A percentile compares a stretch with the other conserved stretches of the same genome.
These are phyloP conservation scores for Catharus minimus DNA, from an alignment of 2,113 vertebrate genomes.

Conservation along the genomic window DNA sequence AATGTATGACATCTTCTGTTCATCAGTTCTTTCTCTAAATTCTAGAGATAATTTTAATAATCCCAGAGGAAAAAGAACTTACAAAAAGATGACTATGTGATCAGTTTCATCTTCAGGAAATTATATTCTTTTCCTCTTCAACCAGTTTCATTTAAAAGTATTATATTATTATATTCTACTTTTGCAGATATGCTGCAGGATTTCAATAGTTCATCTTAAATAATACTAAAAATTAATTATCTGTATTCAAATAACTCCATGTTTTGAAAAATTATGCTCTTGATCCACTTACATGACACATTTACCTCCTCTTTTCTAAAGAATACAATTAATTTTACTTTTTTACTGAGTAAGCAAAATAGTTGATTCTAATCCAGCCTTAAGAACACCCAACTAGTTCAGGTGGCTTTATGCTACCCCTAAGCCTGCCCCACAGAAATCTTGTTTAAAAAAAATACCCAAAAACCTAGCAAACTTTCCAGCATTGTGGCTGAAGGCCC, in stretches of 20 bases:
- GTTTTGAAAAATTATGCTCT: not conserved
- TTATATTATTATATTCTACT: not conserved
- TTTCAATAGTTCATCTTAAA: not conserved
- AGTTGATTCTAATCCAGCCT: not conserved
- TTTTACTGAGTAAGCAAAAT: constrained; percentile 52
- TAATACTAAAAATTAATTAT: not conserved
- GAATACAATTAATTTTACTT: constrained; percentile 41
- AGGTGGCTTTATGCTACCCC: not conserved
- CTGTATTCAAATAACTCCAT: not conserved
- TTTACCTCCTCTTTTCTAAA: not conserved
- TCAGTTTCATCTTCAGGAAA: not conserved
- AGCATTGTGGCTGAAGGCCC: not conserved
- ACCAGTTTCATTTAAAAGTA: not conserved
- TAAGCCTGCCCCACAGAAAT: not conserved
- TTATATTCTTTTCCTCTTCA: not conserved
- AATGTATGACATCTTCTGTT: not conserved
- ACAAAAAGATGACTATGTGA: not conserved
- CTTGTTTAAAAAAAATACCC: accelerated
- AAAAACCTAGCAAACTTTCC: not conserved
- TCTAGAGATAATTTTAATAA: not conserved
- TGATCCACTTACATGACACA: not conserved
- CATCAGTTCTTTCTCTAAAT: not conserved
- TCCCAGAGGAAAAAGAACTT: not conserved
- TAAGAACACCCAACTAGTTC: not conserved
- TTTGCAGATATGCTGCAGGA: not conserved